Base-by-base conservation (phyloP, 2,888 invertebrate species). In the Athalia rosae region DNA sequence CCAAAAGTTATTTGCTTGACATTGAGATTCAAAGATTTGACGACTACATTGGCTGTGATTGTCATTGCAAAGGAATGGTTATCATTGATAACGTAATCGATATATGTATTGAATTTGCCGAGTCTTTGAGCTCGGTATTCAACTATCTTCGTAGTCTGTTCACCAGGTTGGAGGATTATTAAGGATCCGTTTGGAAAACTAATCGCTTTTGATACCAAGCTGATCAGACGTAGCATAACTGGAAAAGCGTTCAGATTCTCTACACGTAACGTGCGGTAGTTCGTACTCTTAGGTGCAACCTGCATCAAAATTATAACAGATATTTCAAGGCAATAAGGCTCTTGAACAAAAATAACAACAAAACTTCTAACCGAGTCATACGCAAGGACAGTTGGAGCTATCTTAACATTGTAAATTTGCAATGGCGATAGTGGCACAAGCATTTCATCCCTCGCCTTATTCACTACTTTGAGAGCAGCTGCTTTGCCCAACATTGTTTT, bases 21-120 rank as follows among this genome's bases (percentile, higher is more conserved):
- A 0, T 84, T 79, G 4, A 90, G 81, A 3, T 82, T 82, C 0
- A 91, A 81, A 48, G 85, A 85, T 77, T 90, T 90, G 2, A 85
- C 83, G 3, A 90, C 88, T 0, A 91, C 89, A 3, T 89, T 87
- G 0, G 90, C 91, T 6, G 87, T 85, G 0, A 91, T 84, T 3
- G 87, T 86, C 15, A 91, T 84, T 62, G 90, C 88, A 79, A 90
- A 90, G 2, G 87, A 84, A 74, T 91, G 90, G 80, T 86, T 86
- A 9, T 89, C 87, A 79, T 92, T 92, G 28, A 91, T 86, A 3
- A 89, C 82, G 50, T 91, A 89, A 77, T 88, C 87, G 15, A 91
- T 83, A 41, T 87, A 88, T 7, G 88, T 87, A 76, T 87, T 88
- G 77, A 88, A 88, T 78, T 85, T 88, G 4, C 89, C 89, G 4